Base-by-base conservation (phyloP, 2,113 vertebrate species). In the Catharus bicknelli region DNA sequence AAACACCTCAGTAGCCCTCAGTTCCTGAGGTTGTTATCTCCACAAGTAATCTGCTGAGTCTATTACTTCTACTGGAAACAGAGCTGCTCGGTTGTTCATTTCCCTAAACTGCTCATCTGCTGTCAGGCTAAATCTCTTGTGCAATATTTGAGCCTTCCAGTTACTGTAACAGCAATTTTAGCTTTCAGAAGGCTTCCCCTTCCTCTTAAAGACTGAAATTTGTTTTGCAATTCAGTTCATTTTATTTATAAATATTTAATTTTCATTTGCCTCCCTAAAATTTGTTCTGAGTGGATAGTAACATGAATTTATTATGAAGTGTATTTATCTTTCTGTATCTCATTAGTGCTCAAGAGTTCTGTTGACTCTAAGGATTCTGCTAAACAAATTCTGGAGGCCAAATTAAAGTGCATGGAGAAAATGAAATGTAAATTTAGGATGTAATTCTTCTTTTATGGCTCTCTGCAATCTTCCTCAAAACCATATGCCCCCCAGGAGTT, bases 241-340 rank as follows among this genome's bases (percentile, higher is more conserved):
- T 91, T 94, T 91, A 78, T 93, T 96, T 96, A 96, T 94, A 96
- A 96, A 96, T 95, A 96, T 96, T 96, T 96, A 94, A 96, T 96
- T 92, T 90, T 94, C 69, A 92, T 94, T 88, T 94, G 57, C 83
- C 64, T 93, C 58, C 86, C 91, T 84, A 84, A 82, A 81, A 92
- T 50, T 88, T 84, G 68, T 78, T 93, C 92, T 94, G 90, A 96
- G 95, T 89, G 74, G 80, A 90, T 84, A 93, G 73, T 73, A 93
- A 78, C 90, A 96, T 96, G 38, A 96, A 96, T 96, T 96, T 96
- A 95, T 96, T 95, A 93, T 96, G 94, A 96, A 96, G 86, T 34
- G 32, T 90, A 95, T 92, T 96, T 96, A 88, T 96, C 84, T 87
- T 75, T 82, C 62, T 79, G 30, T 84, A 85, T 58, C 86, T 89